A percentile compares a stretch with the other conserved stretches of the same genome.
These are phyloP conservation scores for Littorina saxatilis DNA, from an alignment of 1,140 invertebrate species.

Conservation along the genomic window DNA sequence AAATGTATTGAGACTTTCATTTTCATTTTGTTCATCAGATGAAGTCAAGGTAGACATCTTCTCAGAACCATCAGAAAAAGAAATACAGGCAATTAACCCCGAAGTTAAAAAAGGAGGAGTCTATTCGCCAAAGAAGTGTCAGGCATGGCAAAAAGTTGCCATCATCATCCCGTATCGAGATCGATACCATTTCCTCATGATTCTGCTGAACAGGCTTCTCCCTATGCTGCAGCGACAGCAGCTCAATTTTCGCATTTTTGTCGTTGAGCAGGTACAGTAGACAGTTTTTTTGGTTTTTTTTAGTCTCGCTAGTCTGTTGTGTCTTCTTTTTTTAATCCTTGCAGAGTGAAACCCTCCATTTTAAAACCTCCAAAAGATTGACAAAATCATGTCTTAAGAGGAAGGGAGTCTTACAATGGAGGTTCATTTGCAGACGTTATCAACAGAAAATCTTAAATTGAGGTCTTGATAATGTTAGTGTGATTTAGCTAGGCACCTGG, in stretches of 20 bases:
- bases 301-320: neutral
- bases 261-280: constrained; percentile 75
- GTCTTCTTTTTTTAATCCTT: too few species aligned
- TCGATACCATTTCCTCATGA: constrained; percentile 74
- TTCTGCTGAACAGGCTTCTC: constrained; percentile 70
- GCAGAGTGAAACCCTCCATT: too few species aligned
- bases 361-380: too few species aligned
- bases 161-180: constrained; percentile 74
- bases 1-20: neutral
- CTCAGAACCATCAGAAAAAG: constrained; percentile 49
- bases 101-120: constrained; percentile 80
- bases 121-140: constrained; percentile 85
- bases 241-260: constrained; percentile 72
- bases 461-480: too few species aligned
- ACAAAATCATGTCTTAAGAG: too few species aligned
- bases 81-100: constrained; percentile 51
- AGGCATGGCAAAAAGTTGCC: constrained; percentile 80
- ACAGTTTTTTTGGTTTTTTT: neutral
- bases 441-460: too few species aligned
- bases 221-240: constrained; percentile 69
- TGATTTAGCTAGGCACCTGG: too few species aligned
- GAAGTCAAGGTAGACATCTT: constrained; percentile 61
- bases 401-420: too few species aligned
- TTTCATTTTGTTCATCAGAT: constrained; percentile 36
- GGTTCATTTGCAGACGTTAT: too few species aligned